phyloP scores from a whole-genome alignment of 2,113 vertebrate genomes.

The Atherinomorus stipes region DNA sequence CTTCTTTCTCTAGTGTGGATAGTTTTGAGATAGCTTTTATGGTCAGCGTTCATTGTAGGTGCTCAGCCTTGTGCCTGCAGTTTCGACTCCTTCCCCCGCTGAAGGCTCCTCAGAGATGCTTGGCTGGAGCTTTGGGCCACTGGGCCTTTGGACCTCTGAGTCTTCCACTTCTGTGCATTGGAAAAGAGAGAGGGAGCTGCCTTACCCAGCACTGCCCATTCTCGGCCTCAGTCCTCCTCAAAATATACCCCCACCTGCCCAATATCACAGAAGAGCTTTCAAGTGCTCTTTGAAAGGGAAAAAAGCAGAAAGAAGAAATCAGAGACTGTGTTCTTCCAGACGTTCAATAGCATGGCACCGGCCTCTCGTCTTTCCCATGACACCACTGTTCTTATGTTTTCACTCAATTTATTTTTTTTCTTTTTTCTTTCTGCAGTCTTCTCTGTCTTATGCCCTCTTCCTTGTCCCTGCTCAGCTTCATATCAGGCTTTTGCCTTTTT shows the following conservation, averaged over 20 bases:
- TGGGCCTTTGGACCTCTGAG: constrained; percentile 71
- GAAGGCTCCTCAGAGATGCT: constrained; percentile 67
- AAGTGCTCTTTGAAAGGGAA: constrained; percentile 86
- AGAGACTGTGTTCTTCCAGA: constrained; percentile 85
- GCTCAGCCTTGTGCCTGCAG: constrained; percentile 46
- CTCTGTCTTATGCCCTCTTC: constrained; percentile 68
- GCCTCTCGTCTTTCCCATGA: constrained; percentile 79
- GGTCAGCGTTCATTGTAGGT: constrained; percentile 53
- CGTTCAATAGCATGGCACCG: constrained; percentile 84
- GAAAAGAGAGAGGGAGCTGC: constrained; percentile 59
- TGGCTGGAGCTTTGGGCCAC: constrained; percentile 68
- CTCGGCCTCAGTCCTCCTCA: constrained; percentile 58
- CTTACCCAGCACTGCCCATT: constrained; percentile 60
- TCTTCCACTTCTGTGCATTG: constrained; percentile 65
- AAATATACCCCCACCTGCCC: constrained; percentile 84
- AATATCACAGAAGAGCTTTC: constrained; percentile 90
- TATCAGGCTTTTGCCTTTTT: constrained; percentile 51
- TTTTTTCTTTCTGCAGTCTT: constrained; percentile 65
- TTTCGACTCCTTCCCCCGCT: constrained; percentile 62
- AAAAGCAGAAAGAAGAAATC: constrained; percentile 83
- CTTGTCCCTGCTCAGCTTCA: constrained; percentile 82
- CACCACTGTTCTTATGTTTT: constrained; percentile 78
- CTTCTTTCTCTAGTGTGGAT: constrained; percentile 36
- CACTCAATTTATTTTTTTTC: constrained; percentile 79
- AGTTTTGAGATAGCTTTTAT: constrained; percentile 65